These are phyloP conservation scores for Meriones unguiculatus DNA, from an alignment of 2,113 vertebrate genomes.

Conservation along the genomic window DNA sequence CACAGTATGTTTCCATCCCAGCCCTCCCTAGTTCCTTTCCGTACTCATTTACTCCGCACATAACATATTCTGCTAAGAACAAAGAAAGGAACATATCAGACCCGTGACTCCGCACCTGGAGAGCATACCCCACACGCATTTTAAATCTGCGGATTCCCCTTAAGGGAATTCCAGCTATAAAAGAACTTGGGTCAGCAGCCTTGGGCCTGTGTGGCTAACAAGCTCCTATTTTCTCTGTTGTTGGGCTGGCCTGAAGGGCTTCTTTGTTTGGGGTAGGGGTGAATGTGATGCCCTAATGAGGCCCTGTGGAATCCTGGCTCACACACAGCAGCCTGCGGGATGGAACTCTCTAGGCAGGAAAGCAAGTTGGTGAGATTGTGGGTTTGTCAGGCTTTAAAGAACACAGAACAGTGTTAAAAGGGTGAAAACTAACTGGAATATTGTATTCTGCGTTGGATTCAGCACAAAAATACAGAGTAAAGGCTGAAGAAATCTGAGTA, in stretches of 20 bases:
- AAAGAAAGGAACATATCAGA: conserved; percentile 50
- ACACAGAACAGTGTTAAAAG: conserved; percentile 37
- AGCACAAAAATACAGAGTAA: neutral
- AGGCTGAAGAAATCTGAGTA: conserved; percentile 23
- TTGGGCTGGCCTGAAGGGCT: conserved; percentile 74
- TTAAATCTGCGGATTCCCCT: conserved; percentile 67
- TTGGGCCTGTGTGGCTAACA: conserved; percentile 68
- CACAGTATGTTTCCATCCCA: neutral
- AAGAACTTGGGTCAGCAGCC: conserved; percentile 76
- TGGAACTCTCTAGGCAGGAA: conserved; percentile 17
- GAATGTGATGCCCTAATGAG: conserved; percentile 66
- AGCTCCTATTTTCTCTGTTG: conserved; percentile 75
- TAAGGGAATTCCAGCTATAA: conserved; percentile 76
- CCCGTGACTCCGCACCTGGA: conserved; percentile 28
- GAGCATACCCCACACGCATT: conserved; percentile 61
- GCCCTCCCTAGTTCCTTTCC: neutral
- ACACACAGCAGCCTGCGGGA: conserved; percentile 52
- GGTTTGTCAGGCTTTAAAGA: conserved; percentile 54
- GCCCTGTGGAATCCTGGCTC: conserved; percentile 45
- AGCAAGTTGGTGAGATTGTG: conserved; percentile 35
- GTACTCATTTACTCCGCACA: neutral
- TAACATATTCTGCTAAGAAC: conserved; percentile 47
- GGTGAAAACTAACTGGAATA: neutral
- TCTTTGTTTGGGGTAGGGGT: conserved; percentile 71
- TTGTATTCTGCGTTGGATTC: neutral